Percentiles rank a stretch among this genome's conserved stretches.
phyloP scores from a whole-genome alignment of 2,888 invertebrate genomes.

The Leucoptera coffeella region DNA sequence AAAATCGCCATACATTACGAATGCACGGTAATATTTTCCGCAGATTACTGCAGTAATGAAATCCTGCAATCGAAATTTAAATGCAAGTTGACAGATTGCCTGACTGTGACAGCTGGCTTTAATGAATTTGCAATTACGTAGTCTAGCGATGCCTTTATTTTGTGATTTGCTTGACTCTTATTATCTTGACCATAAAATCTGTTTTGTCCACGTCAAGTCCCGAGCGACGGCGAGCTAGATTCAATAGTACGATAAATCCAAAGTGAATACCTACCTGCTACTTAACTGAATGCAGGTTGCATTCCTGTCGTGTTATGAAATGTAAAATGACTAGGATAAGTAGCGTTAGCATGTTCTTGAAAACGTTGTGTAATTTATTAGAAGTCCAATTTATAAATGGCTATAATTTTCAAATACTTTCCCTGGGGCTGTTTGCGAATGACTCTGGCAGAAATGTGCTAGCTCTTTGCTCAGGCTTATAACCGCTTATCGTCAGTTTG shows the following conservation, averaged over 20 bases:
- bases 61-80: background rate
- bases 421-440: no score
- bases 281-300: slow-evolving; percentile 14
- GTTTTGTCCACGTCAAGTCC: slow-evolving; percentile 1
- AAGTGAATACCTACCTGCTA: slow-evolving; percentile 16
- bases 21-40: no score
- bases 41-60: no score
- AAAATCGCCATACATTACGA: no score
- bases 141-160: slow-evolving; percentile 6
- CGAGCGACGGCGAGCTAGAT: no score
- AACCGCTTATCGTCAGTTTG: no score
- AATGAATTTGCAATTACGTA: slow-evolving; percentile 17
- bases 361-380: no score
- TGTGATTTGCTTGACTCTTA: background rate
- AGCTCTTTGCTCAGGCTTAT: no score
- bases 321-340: slow-evolving; percentile 8
- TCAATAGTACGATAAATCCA: slow-evolving; percentile 16
- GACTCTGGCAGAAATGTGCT: no score
- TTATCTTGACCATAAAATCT: background rate
- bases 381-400: no score
- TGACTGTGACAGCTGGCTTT: slow-evolving; percentile 13
- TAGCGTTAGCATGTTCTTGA: no score
- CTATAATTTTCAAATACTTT: no score
- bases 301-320: slow-evolving; percentile 14
- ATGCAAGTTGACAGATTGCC: slow-evolving; percentile 13